These are phyloP conservation scores for Channa argus DNA, from an alignment of 2,113 vertebrate genomes.

Conservation along the genomic window DNA sequence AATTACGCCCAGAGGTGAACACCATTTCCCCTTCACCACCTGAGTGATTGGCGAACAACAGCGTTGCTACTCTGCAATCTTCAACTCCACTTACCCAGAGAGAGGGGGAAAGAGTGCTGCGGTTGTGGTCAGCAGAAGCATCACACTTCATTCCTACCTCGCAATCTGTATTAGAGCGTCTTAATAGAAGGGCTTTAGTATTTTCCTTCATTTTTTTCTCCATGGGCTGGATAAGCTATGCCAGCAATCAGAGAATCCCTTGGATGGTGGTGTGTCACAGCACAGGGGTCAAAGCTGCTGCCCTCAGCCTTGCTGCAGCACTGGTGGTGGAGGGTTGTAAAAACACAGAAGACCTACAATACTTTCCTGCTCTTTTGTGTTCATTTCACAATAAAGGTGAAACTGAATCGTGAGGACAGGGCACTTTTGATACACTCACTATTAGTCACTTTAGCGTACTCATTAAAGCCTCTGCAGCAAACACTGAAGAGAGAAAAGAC, in stretches of 20 bases:
- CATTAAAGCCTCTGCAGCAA: conserved; percentile 22
- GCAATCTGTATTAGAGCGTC: conserved; percentile 73
- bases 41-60: conserved; percentile 49
- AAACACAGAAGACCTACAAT: conserved; percentile 2
- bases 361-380: not conserved
- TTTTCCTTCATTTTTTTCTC: conserved; percentile 17
- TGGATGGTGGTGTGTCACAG: conserved; percentile 23
- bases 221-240: conserved; percentile 49
- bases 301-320: conserved; percentile 19
- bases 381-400: too few species aligned
- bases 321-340: not conserved
- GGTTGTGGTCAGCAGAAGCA: conserved; percentile 65
- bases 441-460: conserved; percentile 1
- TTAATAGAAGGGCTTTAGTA: conserved; percentile 66
- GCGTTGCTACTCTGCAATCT: conserved; percentile 13
- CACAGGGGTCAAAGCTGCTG: conserved; percentile 52
- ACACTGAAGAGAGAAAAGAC: conserved; percentile 37
- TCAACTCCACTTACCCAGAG: conserved; percentile 38
- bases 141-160: conserved; percentile 47
- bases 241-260: conserved; percentile 55
- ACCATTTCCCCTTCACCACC: conserved; percentile 40
- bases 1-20: conserved; percentile 66
- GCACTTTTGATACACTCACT: not conserved
- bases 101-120: conserved; percentile 15
- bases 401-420: too few species aligned